These are phyloP conservation scores for Bugula neritina DNA, from an alignment of 2,888 invertebrate species.

Conservation along the genomic window DNA sequence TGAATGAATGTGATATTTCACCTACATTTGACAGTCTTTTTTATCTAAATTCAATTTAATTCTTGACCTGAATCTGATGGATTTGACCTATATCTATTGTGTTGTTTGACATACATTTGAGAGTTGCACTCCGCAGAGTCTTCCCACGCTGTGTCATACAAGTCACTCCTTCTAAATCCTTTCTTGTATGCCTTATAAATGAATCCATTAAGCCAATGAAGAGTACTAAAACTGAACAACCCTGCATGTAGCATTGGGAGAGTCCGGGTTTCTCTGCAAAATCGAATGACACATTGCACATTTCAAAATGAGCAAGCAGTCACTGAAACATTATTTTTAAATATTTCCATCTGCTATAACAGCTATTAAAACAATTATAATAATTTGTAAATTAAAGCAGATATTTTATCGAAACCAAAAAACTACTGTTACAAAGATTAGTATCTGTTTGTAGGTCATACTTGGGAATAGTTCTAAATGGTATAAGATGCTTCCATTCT, in stretches of 20 bases:
- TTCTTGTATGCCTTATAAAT: neutral
- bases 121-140: neutral
- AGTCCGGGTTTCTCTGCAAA: neutral
- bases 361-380: too few relatives aligned
- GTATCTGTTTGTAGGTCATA: neutral
- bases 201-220: neutral
- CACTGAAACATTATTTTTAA: too few relatives aligned
- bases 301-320: too few relatives aligned
- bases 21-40: too few relatives aligned
- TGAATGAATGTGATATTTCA: too few relatives aligned
- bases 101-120: neutral
- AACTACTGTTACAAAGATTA: too few relatives aligned
- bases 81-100: too few relatives aligned
- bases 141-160: neutral
- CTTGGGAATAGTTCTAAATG: neutral
- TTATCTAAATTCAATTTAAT: too few relatives aligned
- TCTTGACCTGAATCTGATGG: too few relatives aligned
- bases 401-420: too few relatives aligned
- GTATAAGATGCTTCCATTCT: neutral
- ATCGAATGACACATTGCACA: neutral
- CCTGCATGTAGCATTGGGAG: neutral
- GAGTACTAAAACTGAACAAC: neutral
- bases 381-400: too few relatives aligned
- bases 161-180: neutral
- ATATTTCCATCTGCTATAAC: too few relatives aligned